Percentiles rank a stretch among this genome's conserved stretches.
phyloP scores from a whole-genome alignment of 2,888 invertebrate species.

The Drosophila quinaria region DNA sequence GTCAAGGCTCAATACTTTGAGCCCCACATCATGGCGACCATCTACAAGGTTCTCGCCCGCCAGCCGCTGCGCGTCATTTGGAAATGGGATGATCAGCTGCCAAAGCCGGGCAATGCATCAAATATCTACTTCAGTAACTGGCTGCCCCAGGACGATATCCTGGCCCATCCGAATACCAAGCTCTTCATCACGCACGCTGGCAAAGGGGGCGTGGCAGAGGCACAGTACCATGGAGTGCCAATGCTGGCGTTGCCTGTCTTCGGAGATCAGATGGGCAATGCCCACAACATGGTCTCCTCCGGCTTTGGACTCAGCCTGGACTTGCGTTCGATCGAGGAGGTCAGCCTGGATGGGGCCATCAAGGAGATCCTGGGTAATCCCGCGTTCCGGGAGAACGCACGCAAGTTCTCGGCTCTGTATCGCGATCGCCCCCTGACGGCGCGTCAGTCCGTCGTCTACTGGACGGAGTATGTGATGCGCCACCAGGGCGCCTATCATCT shows the following conservation, averaged over 20 bases:
- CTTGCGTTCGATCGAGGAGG: slow-evolving; percentile 46
- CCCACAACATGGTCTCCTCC: slow-evolving; percentile 43
- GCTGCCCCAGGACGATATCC: slow-evolving; percentile 89
- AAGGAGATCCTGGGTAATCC: slow-evolving; percentile 68
- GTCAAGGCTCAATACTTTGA: slow-evolving; percentile 84
- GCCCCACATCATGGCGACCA: slow-evolving; percentile 85
- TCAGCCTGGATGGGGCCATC: slow-evolving; percentile 45
- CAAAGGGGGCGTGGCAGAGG: slow-evolving; percentile 88
- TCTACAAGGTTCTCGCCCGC: slow-evolving; percentile 87
- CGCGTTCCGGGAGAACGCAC: slow-evolving; percentile 74
- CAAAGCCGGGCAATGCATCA: slow-evolving; percentile 86
- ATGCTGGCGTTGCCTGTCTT: slow-evolving; percentile 78
- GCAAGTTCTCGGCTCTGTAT: slow-evolving; percentile 85
- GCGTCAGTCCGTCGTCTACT: slow-evolving; percentile 87
- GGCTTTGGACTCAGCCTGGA: slow-evolving; percentile 67
- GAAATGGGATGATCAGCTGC: slow-evolving; percentile 89
- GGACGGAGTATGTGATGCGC: slow-evolving; percentile 87
- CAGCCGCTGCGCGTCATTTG: slow-evolving; percentile 88
- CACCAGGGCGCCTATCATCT: slow-evolving; percentile 86
- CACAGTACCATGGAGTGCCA: slow-evolving; percentile 87
- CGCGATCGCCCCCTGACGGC: slow-evolving; percentile 87
- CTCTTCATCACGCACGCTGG: slow-evolving; percentile 89
- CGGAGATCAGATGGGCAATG: slow-evolving; percentile 71
- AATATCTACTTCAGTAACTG: slow-evolving; percentile 88
- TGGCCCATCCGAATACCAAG: slow-evolving; percentile 87